These are phyloP conservation scores for Rhynchomys soricoides DNA, from an alignment of 2,113 vertebrate genomes.

Conservation along the genomic window DNA sequence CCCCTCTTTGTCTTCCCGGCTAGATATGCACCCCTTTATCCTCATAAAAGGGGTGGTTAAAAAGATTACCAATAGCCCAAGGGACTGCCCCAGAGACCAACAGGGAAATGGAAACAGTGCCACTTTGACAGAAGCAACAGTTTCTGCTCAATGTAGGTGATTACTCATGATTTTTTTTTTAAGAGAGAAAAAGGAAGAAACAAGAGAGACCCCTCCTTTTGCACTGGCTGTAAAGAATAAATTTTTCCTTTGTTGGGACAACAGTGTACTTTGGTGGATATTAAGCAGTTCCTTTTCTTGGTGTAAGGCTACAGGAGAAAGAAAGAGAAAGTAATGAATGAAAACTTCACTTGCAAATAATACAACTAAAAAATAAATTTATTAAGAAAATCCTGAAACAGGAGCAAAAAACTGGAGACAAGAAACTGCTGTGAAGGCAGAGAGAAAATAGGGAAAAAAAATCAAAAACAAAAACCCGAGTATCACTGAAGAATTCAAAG, in stretches of 20 bases:
- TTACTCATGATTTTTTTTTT: conserved; percentile 43
- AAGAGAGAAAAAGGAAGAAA: background rate
- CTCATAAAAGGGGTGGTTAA: background rate
- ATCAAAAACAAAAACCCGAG: no score
- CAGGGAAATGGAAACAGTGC: background rate
- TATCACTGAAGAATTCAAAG: conserved; percentile 36
- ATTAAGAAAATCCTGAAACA: background rate
- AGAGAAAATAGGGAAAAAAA: background rate
- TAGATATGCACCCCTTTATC: background rate
- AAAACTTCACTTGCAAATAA: conserved; percentile 23
- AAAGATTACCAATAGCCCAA: background rate
- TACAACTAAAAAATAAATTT: conserved; percentile 10
- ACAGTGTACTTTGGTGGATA: conserved; percentile 5
- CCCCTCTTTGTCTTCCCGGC: background rate
- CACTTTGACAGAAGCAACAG: conserved; percentile 53
- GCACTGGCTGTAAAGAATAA: conserved; percentile 53
- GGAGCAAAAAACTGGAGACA: background rate
- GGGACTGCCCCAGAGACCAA: background rate
- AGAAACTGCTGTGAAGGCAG: background rate
- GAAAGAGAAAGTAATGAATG: background rate
- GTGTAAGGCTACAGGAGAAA: background rate
- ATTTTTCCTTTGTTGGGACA: conserved; percentile 61
- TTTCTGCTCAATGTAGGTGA: conserved; percentile 67
- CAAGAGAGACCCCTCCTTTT: conserved; percentile 13
- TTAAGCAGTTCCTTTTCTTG: conserved; percentile 30